Evolutionary conservation across 2,113 vertebrate genomes (phyloP), one percentile per base, ranked within the genome.

Genomic region (Pogona vitticeps): DNA sequence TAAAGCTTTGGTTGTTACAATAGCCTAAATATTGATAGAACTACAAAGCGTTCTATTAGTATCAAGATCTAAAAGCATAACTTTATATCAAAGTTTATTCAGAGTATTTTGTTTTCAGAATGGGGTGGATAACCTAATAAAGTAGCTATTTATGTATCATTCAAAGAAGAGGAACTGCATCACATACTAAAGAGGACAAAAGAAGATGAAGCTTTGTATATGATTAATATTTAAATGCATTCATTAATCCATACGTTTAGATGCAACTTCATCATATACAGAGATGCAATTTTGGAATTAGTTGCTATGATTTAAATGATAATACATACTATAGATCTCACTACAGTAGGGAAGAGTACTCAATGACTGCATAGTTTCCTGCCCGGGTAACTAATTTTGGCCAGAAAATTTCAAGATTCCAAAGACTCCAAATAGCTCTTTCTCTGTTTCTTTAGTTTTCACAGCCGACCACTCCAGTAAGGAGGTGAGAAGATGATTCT

Each of bases 11-110:
- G 3, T 85, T 56, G n/a, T n/a, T 77, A 10, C 46, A 31, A 1
- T 70, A 73, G 28, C 76, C 89, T 58, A 78, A 17, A 73, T 1
- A 90, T 70, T 76, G 63, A 83, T 21, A 73, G 59, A 85, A 91
- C 86, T 88, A 84, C 80, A 86, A 88, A 91, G 46, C 31, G 6
- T 90, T 86, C n/a, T 59, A 80, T 84, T 83, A 1, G 0, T 77
- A 88, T 26, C 88, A 87, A 79, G n/a, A 75, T 12, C 67, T 82
- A 21, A 83, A 89, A 67, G 15, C 65, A 38, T 8, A 42, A 56
- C 3, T 58, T 20, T 42, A 40, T 80, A 28, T 31, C 0, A 33
- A 10, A 70, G 36, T 15, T 89, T 38, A 23, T 26, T 6, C 20
- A 86, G 71, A 6, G 36, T 59, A 36, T 23, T n/a, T 65, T 61